phyloP scores from a whole-genome alignment of 2,797 vertebrate species.

The Argentina silus region DNA sequence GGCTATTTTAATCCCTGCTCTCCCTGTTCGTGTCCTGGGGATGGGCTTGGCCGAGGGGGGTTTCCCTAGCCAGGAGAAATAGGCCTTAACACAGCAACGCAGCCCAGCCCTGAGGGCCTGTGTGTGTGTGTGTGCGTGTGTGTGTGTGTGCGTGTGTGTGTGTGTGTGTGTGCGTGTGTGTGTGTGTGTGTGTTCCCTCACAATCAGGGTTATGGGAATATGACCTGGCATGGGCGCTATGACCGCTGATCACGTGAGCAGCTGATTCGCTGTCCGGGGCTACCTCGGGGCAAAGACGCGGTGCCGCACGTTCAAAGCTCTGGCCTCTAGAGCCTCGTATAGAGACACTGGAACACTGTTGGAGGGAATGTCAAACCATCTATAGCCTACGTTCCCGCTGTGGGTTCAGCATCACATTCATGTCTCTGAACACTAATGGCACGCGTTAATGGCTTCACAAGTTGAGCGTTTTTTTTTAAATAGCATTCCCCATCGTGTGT shows the following conservation, averaged over 20 bases:
- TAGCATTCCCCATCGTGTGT: too few species aligned
- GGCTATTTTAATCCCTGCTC: constrained; percentile 1
- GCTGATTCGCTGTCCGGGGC: neutral
- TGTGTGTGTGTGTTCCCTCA: too few species aligned
- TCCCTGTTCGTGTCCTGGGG: neutral
- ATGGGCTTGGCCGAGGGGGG: constrained; percentile 1
- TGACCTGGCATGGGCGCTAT: neutral
- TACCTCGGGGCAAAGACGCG: too few species aligned
- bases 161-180: neutral
- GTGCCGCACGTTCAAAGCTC: neutral
- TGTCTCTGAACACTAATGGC: constrained; percentile 2
- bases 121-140: neutral
- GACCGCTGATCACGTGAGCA: neutral
- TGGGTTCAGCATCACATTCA: neutral
- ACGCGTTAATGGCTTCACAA: constrained; percentile 4
- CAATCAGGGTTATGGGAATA: neutral
- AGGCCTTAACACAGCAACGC: too few species aligned
- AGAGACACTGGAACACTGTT: neutral
- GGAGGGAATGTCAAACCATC: neutral
- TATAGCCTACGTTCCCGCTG: neutral
- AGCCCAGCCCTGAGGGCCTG: neutral
- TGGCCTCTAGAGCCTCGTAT: neutral
- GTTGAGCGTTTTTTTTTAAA: neutral
- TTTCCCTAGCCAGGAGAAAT: constrained; percentile 2
- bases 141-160: constrained; percentile 2